A percentile compares a stretch with the other conserved stretches of the same genome.
phyloP scores from a whole-genome alignment of 53 echinoderm and acorn worm genomes.

The Henricia sp. region DNA sequence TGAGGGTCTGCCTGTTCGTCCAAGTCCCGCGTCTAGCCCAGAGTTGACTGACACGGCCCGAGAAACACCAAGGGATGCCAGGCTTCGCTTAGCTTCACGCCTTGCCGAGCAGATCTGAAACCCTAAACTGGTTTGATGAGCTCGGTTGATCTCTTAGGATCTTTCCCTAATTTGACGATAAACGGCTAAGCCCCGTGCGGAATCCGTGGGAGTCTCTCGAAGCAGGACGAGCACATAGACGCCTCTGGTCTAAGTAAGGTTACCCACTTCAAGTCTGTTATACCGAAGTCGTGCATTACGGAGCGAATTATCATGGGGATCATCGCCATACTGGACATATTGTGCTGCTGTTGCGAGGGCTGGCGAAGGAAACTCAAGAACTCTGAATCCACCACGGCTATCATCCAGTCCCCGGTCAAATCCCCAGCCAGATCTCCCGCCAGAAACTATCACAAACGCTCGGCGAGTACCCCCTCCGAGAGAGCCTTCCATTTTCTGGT shows the following conservation, averaged over 20 bases:
- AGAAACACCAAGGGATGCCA: not conserved
- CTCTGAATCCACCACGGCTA: slow-evolving; percentile 76
- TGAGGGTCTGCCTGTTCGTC: not conserved
- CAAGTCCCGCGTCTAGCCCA: not conserved
- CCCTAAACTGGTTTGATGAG: slow-evolving; percentile 17
- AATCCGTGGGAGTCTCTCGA: not conserved
- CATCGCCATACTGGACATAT: slow-evolving; percentile 58
- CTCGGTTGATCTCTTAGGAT: slow-evolving; percentile 12
- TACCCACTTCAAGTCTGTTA: not conserved
- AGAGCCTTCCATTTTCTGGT: slow-evolving; percentile 54
- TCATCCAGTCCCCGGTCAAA: slow-evolving; percentile 58
- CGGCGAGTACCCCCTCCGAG: slow-evolving; percentile 54
- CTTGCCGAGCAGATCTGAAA: not conserved
- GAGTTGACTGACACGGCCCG: slow-evolving; percentile 50
- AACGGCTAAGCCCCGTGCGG: slow-evolving; percentile 14
- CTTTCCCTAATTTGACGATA: slow-evolving; percentile 22
- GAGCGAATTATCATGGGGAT: slow-evolving; percentile 17
- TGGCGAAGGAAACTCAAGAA: slow-evolving; percentile 74
- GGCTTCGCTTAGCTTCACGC: not conserved
- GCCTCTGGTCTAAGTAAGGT: not conserved
- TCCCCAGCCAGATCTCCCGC: slow-evolving; percentile 40
- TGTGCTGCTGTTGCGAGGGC: slow-evolving; percentile 76
- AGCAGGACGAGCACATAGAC: not conserved
- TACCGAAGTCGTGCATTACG: not conserved
- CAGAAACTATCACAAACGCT: slow-evolving; percentile 41